Conservation (phyloP, 2,888 invertebrate genomes). For the Boloria euphrosyne region DNA sequence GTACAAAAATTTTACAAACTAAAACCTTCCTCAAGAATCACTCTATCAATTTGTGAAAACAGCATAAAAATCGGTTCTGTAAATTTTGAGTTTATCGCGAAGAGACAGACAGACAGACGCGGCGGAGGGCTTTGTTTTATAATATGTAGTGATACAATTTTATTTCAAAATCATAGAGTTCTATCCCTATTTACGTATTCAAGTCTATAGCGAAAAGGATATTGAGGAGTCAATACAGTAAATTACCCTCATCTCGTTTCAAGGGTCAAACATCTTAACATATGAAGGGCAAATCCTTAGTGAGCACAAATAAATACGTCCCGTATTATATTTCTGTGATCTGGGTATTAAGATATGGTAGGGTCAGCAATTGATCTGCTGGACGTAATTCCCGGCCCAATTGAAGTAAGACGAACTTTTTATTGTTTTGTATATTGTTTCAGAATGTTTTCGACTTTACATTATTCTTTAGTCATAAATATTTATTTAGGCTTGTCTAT, state of each 20-base stretch:
- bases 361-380: constrained; percentile 69
- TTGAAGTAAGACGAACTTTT: constrained; percentile 63
- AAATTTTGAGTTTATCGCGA: no score
- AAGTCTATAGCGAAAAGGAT: constrained; percentile 40
- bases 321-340: constrained; percentile 78
- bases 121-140: no score
- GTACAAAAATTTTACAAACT: no score
- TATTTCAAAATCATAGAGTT: background rate
- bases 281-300: constrained; percentile 72
- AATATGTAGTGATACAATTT: no score
- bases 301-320: constrained; percentile 78
- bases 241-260: constrained; percentile 74
- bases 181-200: constrained; percentile 40
- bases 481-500: background rate
- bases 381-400: constrained; percentile 58
- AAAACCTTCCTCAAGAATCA: no score
- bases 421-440: constrained; percentile 44
- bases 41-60: no score
- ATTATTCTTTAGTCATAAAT: background rate
- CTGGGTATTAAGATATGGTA: constrained; percentile 66
- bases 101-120: no score
- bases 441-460: constrained; percentile 22
- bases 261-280: constrained; percentile 73
- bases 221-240: constrained; percentile 66
- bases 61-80: no score